phyloP scores from a whole-genome alignment of 2,113 vertebrate species.

The Grammomys dolichurus region DNA sequence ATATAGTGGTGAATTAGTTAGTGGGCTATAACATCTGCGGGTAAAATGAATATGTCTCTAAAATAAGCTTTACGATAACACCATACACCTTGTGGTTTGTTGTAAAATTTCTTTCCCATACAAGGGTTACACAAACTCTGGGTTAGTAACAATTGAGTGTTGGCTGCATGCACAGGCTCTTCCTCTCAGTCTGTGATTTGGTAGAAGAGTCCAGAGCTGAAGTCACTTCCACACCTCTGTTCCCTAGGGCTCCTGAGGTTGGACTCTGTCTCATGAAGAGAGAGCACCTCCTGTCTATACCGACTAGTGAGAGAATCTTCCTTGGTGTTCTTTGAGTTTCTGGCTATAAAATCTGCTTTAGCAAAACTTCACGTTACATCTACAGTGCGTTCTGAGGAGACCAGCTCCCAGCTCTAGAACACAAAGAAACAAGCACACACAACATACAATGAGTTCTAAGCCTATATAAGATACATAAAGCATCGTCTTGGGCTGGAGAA shows the following conservation, averaged over 20 bases:
- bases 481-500: background rate
- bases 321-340: background rate
- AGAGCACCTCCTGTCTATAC: too few relatives aligned
- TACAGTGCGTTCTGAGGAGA: background rate
- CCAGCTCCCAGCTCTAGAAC: background rate
- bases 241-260: background rate
- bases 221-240: background rate
- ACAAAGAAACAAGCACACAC: background rate
- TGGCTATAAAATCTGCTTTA: background rate
- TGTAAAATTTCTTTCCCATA: too few relatives aligned
- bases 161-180: background rate
- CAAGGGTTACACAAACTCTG: background rate
- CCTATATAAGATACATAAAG: fast-evolving
- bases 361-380: background rate
- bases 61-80: background rate
- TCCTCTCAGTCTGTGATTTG: background rate
- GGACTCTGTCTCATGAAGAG: background rate
- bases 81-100: fast-evolving
- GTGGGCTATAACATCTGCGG: background rate
- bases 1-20: background rate
- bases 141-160: background rate
- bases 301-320: background rate
- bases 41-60: background rate
- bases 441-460: background rate
- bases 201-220: background rate